phyloP scores from a whole-genome alignment of 2,113 vertebrate genomes.

The Murina feae region DNA sequence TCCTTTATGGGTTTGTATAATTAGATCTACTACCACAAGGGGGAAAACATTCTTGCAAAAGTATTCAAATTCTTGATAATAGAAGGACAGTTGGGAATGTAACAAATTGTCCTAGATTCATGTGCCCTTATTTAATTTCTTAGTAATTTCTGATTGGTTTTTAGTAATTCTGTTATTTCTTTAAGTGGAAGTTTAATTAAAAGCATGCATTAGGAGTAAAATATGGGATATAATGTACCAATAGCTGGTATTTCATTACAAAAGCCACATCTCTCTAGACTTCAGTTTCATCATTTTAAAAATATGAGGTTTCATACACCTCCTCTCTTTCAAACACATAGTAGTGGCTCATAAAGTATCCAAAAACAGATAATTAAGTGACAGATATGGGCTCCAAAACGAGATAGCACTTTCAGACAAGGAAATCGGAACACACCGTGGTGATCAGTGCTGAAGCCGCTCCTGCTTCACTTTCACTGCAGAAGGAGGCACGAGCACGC shows the following conservation, averaged over 20 bases:
- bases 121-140: background rate
- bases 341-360: background rate
- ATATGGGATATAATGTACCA: background rate
- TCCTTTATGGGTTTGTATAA: constrained; percentile 24
- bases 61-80: constrained; percentile 31
- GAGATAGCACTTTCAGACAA: background rate
- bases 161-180: background rate
- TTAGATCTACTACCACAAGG: constrained; percentile 37
- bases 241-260: background rate
- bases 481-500: background rate
- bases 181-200: constrained; percentile 39
- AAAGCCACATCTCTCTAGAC: background rate
- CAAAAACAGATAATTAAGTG: background rate
- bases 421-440: background rate
- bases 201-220: background rate
- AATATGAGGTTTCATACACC: background rate
- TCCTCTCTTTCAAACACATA: background rate
- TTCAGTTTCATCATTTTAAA: background rate
- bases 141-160: constrained; percentile 42
- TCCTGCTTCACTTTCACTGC: background rate
- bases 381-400: background rate
- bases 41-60: constrained; percentile 30
- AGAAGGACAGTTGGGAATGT: background rate
- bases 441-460: background rate
- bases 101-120: background rate